Percentiles rank a stretch among this genome's conserved stretches.
phyloP scores from a whole-genome alignment of 2,113 vertebrate genomes.

The Hiodon tergisus region DNA sequence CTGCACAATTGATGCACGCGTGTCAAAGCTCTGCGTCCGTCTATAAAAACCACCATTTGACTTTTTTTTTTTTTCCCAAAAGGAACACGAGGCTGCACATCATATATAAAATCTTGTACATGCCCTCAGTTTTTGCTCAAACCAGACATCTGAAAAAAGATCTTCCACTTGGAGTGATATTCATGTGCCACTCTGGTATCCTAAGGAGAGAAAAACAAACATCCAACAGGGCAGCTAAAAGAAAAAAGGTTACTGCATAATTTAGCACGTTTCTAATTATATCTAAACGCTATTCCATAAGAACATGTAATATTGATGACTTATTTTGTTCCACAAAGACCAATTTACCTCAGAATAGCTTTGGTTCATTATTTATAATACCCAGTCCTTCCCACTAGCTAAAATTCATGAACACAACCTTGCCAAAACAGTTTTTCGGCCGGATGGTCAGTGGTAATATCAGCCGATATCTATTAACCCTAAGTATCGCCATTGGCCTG shows the following conservation, averaged over 20 bases:
- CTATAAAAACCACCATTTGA: no score
- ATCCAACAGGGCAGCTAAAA: neutral
- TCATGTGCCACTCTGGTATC: neutral
- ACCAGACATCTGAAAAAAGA: no score
- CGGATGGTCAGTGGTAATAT: neutral
- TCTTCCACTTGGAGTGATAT: neutral
- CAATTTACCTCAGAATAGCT: constrained; percentile 33
- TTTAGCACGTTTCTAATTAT: constrained; percentile 52
- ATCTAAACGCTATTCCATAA: constrained; percentile 50
- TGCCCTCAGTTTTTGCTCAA: no score
- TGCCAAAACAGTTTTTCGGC: neutral
- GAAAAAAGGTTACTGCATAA: constrained; percentile 41
- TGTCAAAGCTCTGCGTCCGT: no score
- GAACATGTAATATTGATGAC: constrained; percentile 52
- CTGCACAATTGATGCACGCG: no score
- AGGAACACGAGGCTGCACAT: no score
- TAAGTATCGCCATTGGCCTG: no score
- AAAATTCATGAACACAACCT: constrained; percentile 30
- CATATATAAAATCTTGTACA: no score
- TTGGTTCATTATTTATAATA: constrained; percentile 32
- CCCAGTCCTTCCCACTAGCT: constrained; percentile 15
- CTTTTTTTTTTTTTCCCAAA: no score
- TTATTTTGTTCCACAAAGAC: constrained; percentile 35
- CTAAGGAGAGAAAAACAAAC: neutral
- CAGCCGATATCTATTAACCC: neutral